Evolutionary conservation across 2,113 vertebrate species (phyloP), one percentile per base, ranked within the genome.

Genomic region (Otocyon megalotis): DNA sequence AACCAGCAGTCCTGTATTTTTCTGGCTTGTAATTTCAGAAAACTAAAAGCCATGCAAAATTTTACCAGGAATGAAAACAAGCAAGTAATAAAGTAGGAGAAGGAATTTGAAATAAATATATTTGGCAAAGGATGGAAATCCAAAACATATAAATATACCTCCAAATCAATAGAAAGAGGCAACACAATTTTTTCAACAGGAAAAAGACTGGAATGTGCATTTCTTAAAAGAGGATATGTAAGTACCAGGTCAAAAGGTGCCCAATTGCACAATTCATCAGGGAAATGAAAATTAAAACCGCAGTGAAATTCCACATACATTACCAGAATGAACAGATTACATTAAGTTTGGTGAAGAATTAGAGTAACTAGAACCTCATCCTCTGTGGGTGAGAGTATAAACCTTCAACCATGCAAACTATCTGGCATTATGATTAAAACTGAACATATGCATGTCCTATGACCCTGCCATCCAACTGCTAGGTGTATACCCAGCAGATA

Each of bases 21-120:
- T 94, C 37, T 72, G 26, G 17, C 11, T 87, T 79, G 13, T n/a
- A 50, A 63, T 50, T 71, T 91, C 24, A 93, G 58, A 85, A 88
- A 82, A 90, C 60, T 90, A 83, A 93, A 81, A 93, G 13, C 8
- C 63, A 76, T 35, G 60, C 5, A 76, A 62, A 53, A 85, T 86
- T 77, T 90, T 81, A 65, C 83, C 65, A 35, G 50, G 28, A 9
- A 89, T 19, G 35, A 88, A 95, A 93, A 71, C 2, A 92, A 5
- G 9, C 20, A 67, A 82, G 26, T 89, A 15, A 71, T 1, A 17
- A n/a, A 92, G 20, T 30, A 60, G n/a, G 24, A 76, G 28, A 90
- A 88, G n/a, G 17, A 89, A 80, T 69, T 65, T 97, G 16, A 85
- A 96, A 74, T 48, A 48, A 88, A 71, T 53, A 37, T 28, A 84